Conservation (phyloP, 2,888 invertebrate genomes). For the Dryobota labecula region DNA sequence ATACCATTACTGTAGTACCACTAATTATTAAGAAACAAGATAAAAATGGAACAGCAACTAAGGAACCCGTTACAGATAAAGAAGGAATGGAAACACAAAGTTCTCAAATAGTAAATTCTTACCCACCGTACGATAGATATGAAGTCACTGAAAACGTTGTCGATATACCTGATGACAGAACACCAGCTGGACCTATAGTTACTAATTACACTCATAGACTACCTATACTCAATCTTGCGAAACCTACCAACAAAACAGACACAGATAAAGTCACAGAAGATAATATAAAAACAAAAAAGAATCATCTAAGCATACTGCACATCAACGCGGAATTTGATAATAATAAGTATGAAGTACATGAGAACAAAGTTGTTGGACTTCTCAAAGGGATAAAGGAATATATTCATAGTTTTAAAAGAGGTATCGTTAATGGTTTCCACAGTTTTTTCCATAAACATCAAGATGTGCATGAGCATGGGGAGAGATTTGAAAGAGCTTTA, state of each 20-base stretch:
- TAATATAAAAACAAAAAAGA: slow-evolving; percentile 48
- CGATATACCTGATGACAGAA: slow-evolving; percentile 78
- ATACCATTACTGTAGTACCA: not conserved
- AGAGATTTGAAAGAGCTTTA: slow-evolving; percentile 10
- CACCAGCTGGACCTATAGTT: slow-evolving; percentile 69
- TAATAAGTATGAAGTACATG: slow-evolving; percentile 4
- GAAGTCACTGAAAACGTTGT: slow-evolving; percentile 80
- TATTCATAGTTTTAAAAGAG: slow-evolving; percentile 69
- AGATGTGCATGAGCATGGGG: not conserved
- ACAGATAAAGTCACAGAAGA: slow-evolving; percentile 40
- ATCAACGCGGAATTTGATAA: slow-evolving; percentile 72
- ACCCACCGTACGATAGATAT: slow-evolving; percentile 64
- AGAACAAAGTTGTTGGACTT: slow-evolving; percentile 58
- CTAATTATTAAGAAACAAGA: not conserved
- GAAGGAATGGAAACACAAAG: slow-evolving; percentile 37
- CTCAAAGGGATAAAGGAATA: slow-evolving; percentile 71
- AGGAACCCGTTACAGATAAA: slow-evolving; percentile 18
- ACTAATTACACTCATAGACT: slow-evolving; percentile 66
- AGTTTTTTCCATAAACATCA: slow-evolving; percentile 68
- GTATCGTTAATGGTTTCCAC: slow-evolving; percentile 71
- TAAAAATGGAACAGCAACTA: slow-evolving; percentile 26
- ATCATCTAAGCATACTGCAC: slow-evolving; percentile 68
- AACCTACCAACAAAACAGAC: slow-evolving; percentile 33
- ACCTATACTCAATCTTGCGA: slow-evolving; percentile 52
- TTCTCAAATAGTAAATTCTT: slow-evolving; percentile 37